These are phyloP conservation scores for Aeoliscus strigatus DNA, from an alignment of 2,797 vertebrate genomes.

Conservation along the genomic window DNA sequence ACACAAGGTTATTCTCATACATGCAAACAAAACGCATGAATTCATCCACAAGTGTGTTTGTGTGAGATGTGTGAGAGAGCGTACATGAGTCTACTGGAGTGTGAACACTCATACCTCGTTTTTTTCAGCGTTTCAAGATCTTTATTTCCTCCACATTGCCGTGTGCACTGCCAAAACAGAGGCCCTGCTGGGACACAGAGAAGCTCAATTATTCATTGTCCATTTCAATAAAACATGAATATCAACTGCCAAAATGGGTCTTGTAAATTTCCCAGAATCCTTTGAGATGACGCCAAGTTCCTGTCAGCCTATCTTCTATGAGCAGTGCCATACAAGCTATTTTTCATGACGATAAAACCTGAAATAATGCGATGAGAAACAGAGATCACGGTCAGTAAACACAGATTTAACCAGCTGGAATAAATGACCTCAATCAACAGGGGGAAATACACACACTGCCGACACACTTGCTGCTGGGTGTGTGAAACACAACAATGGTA, in stretches of 20 bases:
- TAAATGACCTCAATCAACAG: constrained; percentile 1
- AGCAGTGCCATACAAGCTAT: neutral
- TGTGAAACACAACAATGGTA: too few relatives aligned
- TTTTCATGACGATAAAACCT: neutral
- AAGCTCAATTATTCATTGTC: constrained; percentile 57
- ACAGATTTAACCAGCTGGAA: constrained; percentile 7
- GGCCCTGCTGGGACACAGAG: constrained; percentile 57
- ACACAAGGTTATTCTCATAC: neutral
- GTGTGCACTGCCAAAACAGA: constrained; percentile 48
- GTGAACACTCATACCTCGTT: constrained; percentile 56
- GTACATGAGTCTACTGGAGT: constrained; percentile 10
- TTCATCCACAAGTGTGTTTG: constrained; percentile 2
- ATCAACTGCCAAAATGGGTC: constrained; percentile 39
- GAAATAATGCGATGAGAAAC: neutral
- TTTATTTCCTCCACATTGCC: constrained; percentile 73
- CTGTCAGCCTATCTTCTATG: neutral
- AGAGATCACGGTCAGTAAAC: neutral
- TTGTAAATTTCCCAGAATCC: constrained; percentile 15
- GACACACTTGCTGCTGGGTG: too few relatives aligned
- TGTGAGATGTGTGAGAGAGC: constrained; percentile 3
- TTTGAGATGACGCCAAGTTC: constrained; percentile 5
- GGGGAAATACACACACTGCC: too few relatives aligned
- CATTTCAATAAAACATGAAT: constrained; percentile 58
- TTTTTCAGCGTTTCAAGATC: constrained; percentile 55
- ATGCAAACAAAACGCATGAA: neutral